phyloP scores from a whole-genome alignment of 2,888 invertebrate species.

The Eumerus sabulonum region DNA sequence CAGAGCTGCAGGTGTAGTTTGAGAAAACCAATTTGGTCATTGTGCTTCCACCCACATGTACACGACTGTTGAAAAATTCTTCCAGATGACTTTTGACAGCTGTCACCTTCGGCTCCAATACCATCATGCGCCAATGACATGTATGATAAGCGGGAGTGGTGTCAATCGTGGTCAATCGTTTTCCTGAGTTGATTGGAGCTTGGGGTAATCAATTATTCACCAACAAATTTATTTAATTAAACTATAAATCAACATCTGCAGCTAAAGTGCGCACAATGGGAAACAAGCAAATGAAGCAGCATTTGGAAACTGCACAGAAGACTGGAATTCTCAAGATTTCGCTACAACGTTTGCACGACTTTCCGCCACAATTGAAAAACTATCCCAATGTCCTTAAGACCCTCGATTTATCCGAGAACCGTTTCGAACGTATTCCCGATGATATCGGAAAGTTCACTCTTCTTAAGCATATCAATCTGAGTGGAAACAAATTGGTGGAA shows the following conservation, averaged over 20 bases:
- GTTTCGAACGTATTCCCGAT: slow-evolving; percentile 87
- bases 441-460: slow-evolving; percentile 87
- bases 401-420: slow-evolving; percentile 95
- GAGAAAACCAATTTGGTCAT: too few species aligned
- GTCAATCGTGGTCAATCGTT: too few species aligned
- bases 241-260: slow-evolving; percentile 3
- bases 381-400: slow-evolving; percentile 88
- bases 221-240: neutral
- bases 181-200: too few species aligned
- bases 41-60: too few species aligned
- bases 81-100: slow-evolving; percentile 22
- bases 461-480: slow-evolving; percentile 86
- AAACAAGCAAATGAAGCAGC: slow-evolving; percentile 92
- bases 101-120: slow-evolving; percentile 5
- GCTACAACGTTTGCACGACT: slow-evolving; percentile 88
- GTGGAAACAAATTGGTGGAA: slow-evolving; percentile 89
- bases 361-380: slow-evolving; percentile 85
- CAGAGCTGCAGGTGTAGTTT: too few species aligned
- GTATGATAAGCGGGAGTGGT: too few species aligned
- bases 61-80: too few species aligned
- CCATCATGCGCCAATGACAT: neutral
- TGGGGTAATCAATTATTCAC: slow-evolving; percentile 42
- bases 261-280: slow-evolving; percentile 83
- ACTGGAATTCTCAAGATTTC: slow-evolving; percentile 96
- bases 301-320: slow-evolving; percentile 96